phyloP scores from a whole-genome alignment of 2,888 invertebrate genomes.

The Cartodere bifasciata region DNA sequence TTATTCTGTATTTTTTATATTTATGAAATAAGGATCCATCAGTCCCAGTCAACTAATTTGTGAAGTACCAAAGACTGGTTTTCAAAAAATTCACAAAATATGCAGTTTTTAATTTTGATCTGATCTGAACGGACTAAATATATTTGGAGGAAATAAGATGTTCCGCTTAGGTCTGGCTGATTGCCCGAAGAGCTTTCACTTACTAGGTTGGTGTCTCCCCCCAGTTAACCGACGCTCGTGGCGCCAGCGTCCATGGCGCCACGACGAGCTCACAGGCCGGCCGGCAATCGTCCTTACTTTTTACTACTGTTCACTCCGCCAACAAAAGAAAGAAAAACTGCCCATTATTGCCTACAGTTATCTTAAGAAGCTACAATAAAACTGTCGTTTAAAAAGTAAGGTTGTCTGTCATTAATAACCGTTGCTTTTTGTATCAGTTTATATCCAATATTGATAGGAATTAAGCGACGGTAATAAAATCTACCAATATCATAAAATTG shows the following conservation, averaged over 20 bases:
- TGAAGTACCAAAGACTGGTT: too few species aligned
- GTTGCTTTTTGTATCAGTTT: slow-evolving; percentile 34
- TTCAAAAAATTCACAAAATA: too few species aligned
- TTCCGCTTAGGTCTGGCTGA: too few species aligned
- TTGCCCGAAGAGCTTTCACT: slow-evolving; percentile 30
- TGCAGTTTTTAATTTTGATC: too few species aligned
- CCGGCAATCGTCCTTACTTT: slow-evolving; percentile 34
- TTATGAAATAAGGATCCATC: too few species aligned
- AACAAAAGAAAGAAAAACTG: slow-evolving; percentile 35
- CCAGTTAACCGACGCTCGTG: slow-evolving; percentile 26
- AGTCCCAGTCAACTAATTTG: too few species aligned
- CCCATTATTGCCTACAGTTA: slow-evolving; percentile 38
- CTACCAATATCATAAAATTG: too few species aligned
- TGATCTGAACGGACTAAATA: too few species aligned
- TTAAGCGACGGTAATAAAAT: too few species aligned
- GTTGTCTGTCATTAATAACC: slow-evolving; percentile 33
- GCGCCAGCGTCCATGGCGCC: slow-evolving; percentile 26
- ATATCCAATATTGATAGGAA: too few species aligned
- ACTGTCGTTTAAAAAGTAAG: slow-evolving; percentile 36
- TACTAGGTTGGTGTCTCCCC: slow-evolving; percentile 17
- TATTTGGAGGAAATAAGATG: too few species aligned
- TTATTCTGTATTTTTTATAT: too few species aligned
- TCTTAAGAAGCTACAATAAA: slow-evolving; percentile 37
- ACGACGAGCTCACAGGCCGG: slow-evolving; percentile 24
- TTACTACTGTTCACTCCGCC: slow-evolving; percentile 30